Base-by-base conservation (phyloP, 2,113 vertebrate genomes). In the Perccottus glenii region DNA sequence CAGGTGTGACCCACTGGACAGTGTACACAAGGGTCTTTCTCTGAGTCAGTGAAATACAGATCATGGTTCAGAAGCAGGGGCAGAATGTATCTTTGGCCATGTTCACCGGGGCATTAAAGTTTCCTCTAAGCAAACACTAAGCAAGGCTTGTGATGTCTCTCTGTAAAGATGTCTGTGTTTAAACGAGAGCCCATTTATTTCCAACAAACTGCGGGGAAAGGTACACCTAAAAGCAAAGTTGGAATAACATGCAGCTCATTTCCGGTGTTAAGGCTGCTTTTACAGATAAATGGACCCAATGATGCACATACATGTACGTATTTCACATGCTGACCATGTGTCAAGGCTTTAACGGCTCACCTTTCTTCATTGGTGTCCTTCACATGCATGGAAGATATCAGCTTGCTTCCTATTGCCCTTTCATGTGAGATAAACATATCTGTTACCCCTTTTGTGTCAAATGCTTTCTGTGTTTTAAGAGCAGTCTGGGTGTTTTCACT, bases 271-370 rank as follows among this genome's bases (percentile, higher is more conserved):
- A n/a, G n/a, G 10, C 27, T n/a, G 40, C 59, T 51, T 47, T 79
- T 52, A 78, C 62, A 74, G 56, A 55, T 60, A 61, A 70, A 72
- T 69, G 59, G 42, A 65, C 47, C 9, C 42, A 63, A 53, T 63
- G 27, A 36, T 49, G 40, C 60, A 49, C 51, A 19, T 50, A 45
- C 58, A 55, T 67, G 46, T 16, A 55, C 67, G 70, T 56, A n/a
- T 32, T 61, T 36, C 43, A 67, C 49, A 50, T 12, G 19, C 3
- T 7, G 12, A 53, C 8, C 11, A 6, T 64, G 19, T 45, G 16
- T 12, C 5, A 27, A 4, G 38, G 6, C 59, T 53, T 4, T 16
- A 59, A 59, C 46, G 44, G 10, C 52, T 63, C 38, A 7, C 11
- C 16, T 49, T 11, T 62, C 38, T 27, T 40, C 6, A 45, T 57